phyloP scores from a whole-genome alignment of 2,113 vertebrate genomes.

The Andinoacara biseriatus region DNA sequence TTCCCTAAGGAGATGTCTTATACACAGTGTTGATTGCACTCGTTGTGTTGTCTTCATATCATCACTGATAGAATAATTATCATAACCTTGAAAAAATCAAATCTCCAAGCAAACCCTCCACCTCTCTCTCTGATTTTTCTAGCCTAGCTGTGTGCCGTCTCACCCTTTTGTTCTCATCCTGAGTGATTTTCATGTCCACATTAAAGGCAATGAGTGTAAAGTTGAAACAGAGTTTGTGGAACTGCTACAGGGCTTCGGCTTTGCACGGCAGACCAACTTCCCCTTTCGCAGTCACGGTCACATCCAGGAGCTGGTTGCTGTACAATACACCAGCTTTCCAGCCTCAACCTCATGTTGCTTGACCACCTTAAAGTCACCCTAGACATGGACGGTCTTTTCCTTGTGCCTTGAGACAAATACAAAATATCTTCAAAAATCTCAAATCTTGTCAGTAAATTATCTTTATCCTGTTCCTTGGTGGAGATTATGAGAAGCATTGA shows the following conservation, averaged over 20 bases:
- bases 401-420: too few species aligned
- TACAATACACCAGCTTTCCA: not conserved
- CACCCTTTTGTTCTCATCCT: not conserved
- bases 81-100: not conserved
- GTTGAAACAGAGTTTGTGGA: not conserved
- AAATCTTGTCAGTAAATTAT: too few species aligned
- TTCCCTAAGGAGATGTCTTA: constrained; percentile 6
- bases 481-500: too few species aligned
- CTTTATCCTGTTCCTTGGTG: too few species aligned
- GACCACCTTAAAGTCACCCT: not conserved
- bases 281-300: too few species aligned
- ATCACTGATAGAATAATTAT: constrained; percentile 6
- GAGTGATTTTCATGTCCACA: not conserved
- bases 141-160: not conserved
- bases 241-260: not conserved
- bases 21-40: not conserved
- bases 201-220: not conserved
- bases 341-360: not conserved
- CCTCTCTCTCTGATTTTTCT: not conserved
- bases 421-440: too few species aligned
- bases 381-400: too few species aligned
- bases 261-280: not conserved
- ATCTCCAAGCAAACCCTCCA: not conserved
- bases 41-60: not conserved
- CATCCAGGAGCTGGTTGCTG: not conserved